These are phyloP conservation scores for Diuraphis noxia DNA, from an alignment of 1,140 invertebrate species.

Conservation along the genomic window DNA sequence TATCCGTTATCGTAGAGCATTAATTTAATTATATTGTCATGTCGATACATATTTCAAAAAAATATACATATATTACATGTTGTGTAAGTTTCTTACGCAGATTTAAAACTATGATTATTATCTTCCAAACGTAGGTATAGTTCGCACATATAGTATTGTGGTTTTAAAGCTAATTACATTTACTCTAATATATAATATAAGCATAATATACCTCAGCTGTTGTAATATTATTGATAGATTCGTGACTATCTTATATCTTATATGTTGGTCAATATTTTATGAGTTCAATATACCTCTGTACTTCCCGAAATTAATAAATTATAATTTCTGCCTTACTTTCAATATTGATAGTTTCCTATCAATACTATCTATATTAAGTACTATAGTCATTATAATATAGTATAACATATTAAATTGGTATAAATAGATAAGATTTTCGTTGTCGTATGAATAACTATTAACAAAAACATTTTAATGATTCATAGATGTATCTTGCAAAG, in stretches of 20 bases:
- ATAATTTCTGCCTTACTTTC: neutral
- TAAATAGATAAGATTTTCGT: neutral
- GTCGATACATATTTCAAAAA: neutral
- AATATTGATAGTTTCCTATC: too few relatives aligned
- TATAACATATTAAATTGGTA: neutral
- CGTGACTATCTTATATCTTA: neutral
- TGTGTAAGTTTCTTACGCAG: neutral
- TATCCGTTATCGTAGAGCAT: neutral
- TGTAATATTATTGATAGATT: neutral
- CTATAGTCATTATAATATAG: neutral
- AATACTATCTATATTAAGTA: neutral
- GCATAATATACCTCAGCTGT: neutral
- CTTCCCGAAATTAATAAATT: neutral
- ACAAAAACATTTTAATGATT: too few relatives aligned
- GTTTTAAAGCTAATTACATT: neutral
- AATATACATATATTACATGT: neutral
- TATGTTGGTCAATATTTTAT: neutral
- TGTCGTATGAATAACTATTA: too few relatives aligned
- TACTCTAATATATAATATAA: neutral
- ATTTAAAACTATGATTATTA: conserved; percentile 23
- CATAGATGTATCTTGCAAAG: too few relatives aligned
- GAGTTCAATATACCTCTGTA: neutral
- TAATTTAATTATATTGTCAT: neutral
- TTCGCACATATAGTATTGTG: neutral
- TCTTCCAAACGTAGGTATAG: neutral